phyloP scores from a whole-genome alignment of 2,888 invertebrate species.

The Spodoptera picta region DNA sequence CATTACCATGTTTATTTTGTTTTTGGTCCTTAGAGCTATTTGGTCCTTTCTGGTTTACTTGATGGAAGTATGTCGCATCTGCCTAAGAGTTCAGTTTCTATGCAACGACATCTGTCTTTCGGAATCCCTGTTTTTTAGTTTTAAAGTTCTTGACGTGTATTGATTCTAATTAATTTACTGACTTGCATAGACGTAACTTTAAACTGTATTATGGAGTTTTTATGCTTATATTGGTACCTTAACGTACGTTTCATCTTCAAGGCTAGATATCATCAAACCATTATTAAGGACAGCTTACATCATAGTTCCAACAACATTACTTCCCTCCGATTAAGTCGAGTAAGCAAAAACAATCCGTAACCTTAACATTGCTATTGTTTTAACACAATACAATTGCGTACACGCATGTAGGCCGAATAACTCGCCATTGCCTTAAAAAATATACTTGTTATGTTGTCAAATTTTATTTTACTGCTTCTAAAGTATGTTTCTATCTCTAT shows the following conservation, averaged over 20 bases:
- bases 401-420: slow-evolving; percentile 43
- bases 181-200: no score
- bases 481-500: neutral
- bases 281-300: slow-evolving; percentile 47
- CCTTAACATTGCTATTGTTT: slow-evolving; percentile 73
- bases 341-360: slow-evolving; percentile 60
- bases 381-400: slow-evolving; percentile 65
- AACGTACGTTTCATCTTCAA: slow-evolving; percentile 24
- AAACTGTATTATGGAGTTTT: no score
- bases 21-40: slow-evolving; percentile 15
- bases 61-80: slow-evolving; percentile 20
- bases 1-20: slow-evolving; percentile 21
- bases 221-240: no score
- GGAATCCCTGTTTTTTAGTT: neutral
- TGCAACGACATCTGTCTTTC: slow-evolving; percentile 1
- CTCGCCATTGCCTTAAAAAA: slow-evolving; percentile 43
- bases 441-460: slow-evolving; percentile 34
- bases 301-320: slow-evolving; percentile 38
- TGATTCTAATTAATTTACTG: no score
- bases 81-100: slow-evolving; percentile 1
- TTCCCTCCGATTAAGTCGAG: slow-evolving; percentile 53
- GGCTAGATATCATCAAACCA: slow-evolving; percentile 30
- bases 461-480: neutral
- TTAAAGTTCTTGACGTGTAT: no score
- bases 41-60: slow-evolving; percentile 21